Evolutionary conservation across 2,888 invertebrate genomes (phyloP).

Genomic region (Coenonympha glycerion): DNA sequence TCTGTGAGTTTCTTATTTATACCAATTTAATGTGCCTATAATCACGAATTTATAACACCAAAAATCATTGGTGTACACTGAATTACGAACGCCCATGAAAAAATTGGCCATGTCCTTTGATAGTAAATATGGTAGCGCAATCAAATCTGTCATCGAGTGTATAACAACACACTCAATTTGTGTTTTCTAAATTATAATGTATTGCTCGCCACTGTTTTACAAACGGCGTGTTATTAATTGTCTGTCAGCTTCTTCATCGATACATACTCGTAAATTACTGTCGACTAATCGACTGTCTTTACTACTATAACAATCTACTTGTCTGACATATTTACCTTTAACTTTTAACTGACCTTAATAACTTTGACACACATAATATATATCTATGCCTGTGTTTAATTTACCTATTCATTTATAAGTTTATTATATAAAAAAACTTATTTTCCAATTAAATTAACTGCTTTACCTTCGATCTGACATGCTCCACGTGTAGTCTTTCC

Average conservation of each 20-base stretch:
- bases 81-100: no score
- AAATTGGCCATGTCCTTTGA: no score
- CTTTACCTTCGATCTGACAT: background rate
- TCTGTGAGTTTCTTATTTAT: no score
- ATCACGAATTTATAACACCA: no score
- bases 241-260: constrained; percentile 6
- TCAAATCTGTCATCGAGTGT: background rate
- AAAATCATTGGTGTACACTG: no score
- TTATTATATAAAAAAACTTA: no score
- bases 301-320: background rate
- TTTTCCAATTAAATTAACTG: background rate
- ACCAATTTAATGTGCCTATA: no score
- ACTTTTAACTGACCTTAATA: background rate
- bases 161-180: constrained; percentile 36
- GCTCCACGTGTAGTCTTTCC: background rate
- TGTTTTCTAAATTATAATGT: constrained; percentile 46
- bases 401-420: background rate
- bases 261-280: background rate
- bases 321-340: background rate
- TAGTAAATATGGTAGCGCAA: no score
- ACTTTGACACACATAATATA: background rate
- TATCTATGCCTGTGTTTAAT: background rate
- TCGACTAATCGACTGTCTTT: background rate
- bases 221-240: constrained; percentile 12
- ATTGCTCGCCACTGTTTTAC: constrained; percentile 43